Evolutionary conservation across 2,797 vertebrate species (phyloP), one percentile per base, ranked within the genome.

Genomic region (Pelobates cultripes): DNA sequence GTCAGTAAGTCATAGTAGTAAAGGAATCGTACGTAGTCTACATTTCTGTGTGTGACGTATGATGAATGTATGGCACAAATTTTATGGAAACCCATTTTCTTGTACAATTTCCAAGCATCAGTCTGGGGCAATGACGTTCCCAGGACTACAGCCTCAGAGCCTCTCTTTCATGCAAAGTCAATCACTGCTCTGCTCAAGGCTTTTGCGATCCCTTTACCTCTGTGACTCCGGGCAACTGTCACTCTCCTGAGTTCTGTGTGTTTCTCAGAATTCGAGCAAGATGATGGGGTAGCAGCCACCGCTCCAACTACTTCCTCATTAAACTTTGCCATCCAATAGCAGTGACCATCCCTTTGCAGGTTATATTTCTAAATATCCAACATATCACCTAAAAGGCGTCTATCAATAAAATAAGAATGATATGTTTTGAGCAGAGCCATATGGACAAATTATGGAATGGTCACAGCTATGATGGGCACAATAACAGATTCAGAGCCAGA

Each of bases 321-420:
- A 0, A 40, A 87, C 57, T 96, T 95, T 0, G 92, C 95, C 86
- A 96, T 94, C 95, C 95, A 96, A 79, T 96, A 96, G 63, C 92
- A 91, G 0, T 92, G 81, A 75, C 91, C 88, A n/a, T 88, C 86
- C n/a, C 76, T 28, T 8, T 79, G 57, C 81, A 93, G 43, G 78
- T 80, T 73, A 17, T 80, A 63, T 55, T 73, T 73, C 3, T 43
- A 3, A 7, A 80, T 73, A 81, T 86, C 57, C 55, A 57, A 1
- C 55, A 57, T 57, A 10, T 57, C 55, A 57, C 13, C 2, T 0
- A 1, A 9, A 9, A 57, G 55, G 55, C 7, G 13, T 3, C 1
- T 3, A 3, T 57, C 13, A 5, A 57, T 10, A 57, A 9, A 57
- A 13, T 43, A 0, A 1, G 0, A n/a, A 43, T 73, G n/a, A 57